A percentile compares a stretch with the other conserved stretches of the same genome.
Evolutionary conservation across 2,113 vertebrate genomes (phyloP).

Genomic region (Nothobranchius kuhntae): DNA sequence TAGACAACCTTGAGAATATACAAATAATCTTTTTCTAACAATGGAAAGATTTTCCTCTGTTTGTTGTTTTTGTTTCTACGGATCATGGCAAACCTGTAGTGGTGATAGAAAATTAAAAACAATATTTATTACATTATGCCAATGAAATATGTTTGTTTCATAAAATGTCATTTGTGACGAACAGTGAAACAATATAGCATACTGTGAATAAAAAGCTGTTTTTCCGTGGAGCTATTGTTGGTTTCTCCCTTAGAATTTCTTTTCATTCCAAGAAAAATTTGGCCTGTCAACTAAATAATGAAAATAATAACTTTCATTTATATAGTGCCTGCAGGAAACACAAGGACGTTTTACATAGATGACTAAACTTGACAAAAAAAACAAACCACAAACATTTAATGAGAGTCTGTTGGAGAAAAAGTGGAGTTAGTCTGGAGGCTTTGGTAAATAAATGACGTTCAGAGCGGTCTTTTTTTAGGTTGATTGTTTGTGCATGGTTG

Average conservation of each 20-base stretch:
- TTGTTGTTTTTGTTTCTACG: too few relatives aligned
- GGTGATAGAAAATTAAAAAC: too few relatives aligned
- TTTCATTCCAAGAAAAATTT: neutral
- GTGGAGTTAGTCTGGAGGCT: neutral
- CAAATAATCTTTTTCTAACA: too few relatives aligned
- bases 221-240: neutral
- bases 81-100: too few relatives aligned
- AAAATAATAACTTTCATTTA: neutral
- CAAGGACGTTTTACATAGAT: neutral
- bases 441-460: neutral
- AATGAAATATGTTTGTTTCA: too few relatives aligned
- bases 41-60: too few relatives aligned
- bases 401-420: neutral
- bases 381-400: conserved; percentile 1
- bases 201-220: too few relatives aligned
- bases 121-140: too few relatives aligned
- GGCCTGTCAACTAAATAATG: neutral
- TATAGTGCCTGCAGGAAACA: neutral
- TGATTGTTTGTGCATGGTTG: conserved; percentile 1
- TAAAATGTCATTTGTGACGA: too few relatives aligned
- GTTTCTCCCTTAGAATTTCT: neutral
- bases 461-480: neutral
- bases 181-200: too few relatives aligned
- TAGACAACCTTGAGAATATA: too few relatives aligned
- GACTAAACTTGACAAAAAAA: neutral